These are phyloP conservation scores for Petaurus breviceps DNA, from an alignment of 2,113 vertebrate genomes.

Conservation along the genomic window DNA sequence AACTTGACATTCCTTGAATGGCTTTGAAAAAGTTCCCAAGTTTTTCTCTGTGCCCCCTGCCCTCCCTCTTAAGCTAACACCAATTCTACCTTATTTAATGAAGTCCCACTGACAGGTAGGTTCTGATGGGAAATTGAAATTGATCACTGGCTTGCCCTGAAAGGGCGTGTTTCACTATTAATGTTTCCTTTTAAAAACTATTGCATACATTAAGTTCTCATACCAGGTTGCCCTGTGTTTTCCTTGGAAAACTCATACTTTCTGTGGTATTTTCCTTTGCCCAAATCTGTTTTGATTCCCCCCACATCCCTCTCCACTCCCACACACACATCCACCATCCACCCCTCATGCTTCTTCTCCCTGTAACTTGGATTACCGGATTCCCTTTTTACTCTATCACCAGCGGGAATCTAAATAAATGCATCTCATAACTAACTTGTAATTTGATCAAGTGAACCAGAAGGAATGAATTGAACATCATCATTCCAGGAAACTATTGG, in stretches of 20 bases:
- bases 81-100: slow-evolving; percentile 87
- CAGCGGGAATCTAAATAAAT: slow-evolving; percentile 80
- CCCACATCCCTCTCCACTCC: slow-evolving; percentile 48
- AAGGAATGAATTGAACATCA: slow-evolving; percentile 74
- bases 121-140: slow-evolving; percentile 89
- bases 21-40: slow-evolving; percentile 77
- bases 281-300: slow-evolving; percentile 82
- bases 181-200: slow-evolving; percentile 90
- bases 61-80: slow-evolving; percentile 81
- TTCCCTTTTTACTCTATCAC: slow-evolving; percentile 78
- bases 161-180: slow-evolving; percentile 87
- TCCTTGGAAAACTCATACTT: slow-evolving; percentile 87
- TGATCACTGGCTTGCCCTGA: slow-evolving; percentile 86
- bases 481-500: slow-evolving; percentile 35
- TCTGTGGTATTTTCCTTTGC: slow-evolving; percentile 86
- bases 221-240: slow-evolving; percentile 85
- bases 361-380: slow-evolving; percentile 73
- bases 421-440: slow-evolving; percentile 71
- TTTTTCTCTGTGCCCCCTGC: slow-evolving; percentile 59
- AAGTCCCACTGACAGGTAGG: slow-evolving; percentile 88
- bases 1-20: slow-evolving; percentile 85
- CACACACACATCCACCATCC: slow-evolving; percentile 5
- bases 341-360: slow-evolving; percentile 57
- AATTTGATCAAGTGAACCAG: slow-evolving; percentile 72
- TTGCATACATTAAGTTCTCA: slow-evolving; percentile 86